Base-by-base conservation (phyloP, 2,113 vertebrate species). In the Nannospalax galili region DNA sequence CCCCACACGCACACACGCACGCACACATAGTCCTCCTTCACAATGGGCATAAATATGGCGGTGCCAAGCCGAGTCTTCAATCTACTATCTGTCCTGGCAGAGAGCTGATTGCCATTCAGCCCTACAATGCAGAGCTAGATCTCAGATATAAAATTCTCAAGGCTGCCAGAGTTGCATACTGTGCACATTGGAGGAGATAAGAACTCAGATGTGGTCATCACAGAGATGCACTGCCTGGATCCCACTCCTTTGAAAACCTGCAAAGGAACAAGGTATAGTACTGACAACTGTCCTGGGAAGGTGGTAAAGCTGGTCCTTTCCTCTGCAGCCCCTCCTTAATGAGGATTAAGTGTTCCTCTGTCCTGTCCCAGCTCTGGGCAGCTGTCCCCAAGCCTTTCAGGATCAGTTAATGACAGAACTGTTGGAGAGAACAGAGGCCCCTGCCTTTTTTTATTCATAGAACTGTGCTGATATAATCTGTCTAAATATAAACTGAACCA, bases 311-410 rank as follows among this genome's bases (percentile, higher is more conserved):
- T 35, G 6, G 32, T 37, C 74, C 14, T 69, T 11, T 16, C 17
- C 64, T 32, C 94, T 74, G 40, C 69, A 35, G 3, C 80, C 95
- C 93, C 90, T 88, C 73, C 85, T 42, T 32, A 56, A 26, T 6
- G 56, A 85, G 96, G 96, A 97, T 96, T 96, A 97, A 96, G 92
- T 95, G 96, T 97, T 93, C 97, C 78, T 96, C 74, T 24, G 2
- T 1, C 19, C 16, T 81, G 88, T 93, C 95, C 75, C 85, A 70
- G 82, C 11, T 4, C 93, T 81, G 62, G 60, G 75, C 88, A 96
- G 80, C 95, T 94, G 94, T 96, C 80, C 93, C 91, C 1, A 26
- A 74, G 90, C 89, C 70, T 56, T 62, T 69, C 35, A 26, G 67
- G 45, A 96, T 62, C 84, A 90, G 52, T 87, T 82, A 75, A 72